Conservation (phyloP, 2,888 invertebrate species). For the Adineta ricciae region DNA sequence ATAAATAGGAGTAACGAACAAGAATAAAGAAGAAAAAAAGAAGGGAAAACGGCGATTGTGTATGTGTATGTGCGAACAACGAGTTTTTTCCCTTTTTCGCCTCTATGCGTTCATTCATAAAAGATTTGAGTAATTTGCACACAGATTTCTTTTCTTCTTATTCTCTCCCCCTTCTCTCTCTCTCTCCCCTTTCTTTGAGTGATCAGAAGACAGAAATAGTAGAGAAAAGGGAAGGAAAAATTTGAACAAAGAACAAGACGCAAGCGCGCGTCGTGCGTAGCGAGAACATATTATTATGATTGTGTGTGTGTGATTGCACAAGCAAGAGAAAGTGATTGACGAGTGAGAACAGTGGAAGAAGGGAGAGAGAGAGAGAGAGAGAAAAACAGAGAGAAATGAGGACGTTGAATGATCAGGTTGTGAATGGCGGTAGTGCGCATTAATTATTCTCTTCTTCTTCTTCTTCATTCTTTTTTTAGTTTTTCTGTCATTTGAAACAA, state of each 20-base stretch:
- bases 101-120: constrained; percentile 14
- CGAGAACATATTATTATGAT: constrained; percentile 15
- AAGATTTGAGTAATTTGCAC: constrained; percentile 23
- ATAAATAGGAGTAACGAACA: constrained; percentile 9
- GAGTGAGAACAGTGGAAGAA: too few relatives aligned
- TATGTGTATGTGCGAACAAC: constrained; percentile 3
- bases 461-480: not conserved
- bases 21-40: not conserved
- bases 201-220: constrained; percentile 7
- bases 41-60: not conserved
- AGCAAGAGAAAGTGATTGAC: constrained; percentile 9
- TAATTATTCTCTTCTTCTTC: constrained; percentile 2
- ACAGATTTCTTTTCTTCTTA: constrained; percentile 17
- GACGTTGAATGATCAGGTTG: constrained; percentile 7
- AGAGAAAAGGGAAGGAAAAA: constrained; percentile 8
- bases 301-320: constrained; percentile 15
- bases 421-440: constrained; percentile 4
- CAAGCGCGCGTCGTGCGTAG: constrained; percentile 12
- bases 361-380: not conserved
- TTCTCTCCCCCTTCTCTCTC: not conserved
- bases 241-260: constrained; percentile 13
- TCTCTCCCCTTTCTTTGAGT: constrained; percentile 9
- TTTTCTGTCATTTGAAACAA: not conserved
- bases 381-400: not conserved
- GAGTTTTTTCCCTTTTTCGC: constrained; percentile 14